Base-by-base conservation (phyloP, 2,797 vertebrate genomes). In the Aeoliscus strigatus region DNA sequence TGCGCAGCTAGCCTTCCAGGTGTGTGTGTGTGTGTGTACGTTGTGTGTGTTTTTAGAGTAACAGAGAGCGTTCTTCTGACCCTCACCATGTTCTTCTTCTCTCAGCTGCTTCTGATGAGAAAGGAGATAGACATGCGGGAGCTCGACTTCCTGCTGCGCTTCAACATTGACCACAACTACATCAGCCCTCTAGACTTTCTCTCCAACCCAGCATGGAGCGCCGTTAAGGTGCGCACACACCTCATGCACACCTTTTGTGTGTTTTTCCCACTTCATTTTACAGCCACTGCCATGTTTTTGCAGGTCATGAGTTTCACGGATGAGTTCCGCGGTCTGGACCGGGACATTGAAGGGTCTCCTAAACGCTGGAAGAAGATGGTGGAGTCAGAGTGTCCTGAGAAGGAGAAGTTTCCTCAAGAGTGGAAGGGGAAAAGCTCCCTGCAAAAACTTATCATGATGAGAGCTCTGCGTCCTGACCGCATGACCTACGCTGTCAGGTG, bases 401-500 rank as follows among this genome's bases (percentile, higher is more conserved):
- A 91, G 46, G 77, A 91, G 65, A 90, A 71, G 58, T 81, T 92
- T 48, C 82, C 86, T 38, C 80, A 89, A 71, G 86, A 89, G 50
- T 82, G 82, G 84, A 90, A 92, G 69, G 81, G 59, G 10, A 87
- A 88, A 73, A 87, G 72, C 53, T 89, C 74, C 17, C 77, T 89
- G 25, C 84, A 90, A 71, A 93, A 88, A 34, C 85, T 86, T 14
- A 78, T 88, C 78, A 86, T 90, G 57, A 87, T 83, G 80, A 83
- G 86, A 53, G 87, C 87, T 5, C 77, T 90, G 42, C 81, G 87
- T 40, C 82, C 72, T 0, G 85, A 90, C 42, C 30, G 86, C 26
- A 90, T 90, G 83, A 90, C 86, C 12, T 88, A 89, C 4, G 86
- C 90, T 60, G 73, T 91, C 27, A 87, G 85, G 89, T 89, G 52